Evolutionary conservation across 53 echinoderm and acorn worm species (phyloP).

Genomic region (Echinometra lucunter): DNA sequence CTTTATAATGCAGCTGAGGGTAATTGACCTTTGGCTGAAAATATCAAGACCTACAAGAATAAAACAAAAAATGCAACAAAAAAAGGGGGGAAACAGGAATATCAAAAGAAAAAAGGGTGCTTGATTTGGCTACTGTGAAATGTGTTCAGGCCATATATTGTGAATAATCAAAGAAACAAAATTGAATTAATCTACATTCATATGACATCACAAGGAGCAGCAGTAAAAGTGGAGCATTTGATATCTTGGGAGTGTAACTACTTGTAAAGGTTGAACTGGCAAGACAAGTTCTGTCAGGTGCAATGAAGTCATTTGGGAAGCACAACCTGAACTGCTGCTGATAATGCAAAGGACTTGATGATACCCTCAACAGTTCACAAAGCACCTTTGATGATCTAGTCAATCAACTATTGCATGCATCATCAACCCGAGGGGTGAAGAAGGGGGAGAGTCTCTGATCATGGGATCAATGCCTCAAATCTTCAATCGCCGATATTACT

Average conservation of each 20-base stretch:
- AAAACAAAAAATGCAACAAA: background rate
- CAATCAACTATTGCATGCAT: conserved; percentile 56
- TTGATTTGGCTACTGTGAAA: background rate
- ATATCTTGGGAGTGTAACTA: conserved; percentile 20
- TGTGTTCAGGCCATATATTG: background rate
- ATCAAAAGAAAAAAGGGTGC: background rate
- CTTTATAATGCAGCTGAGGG: background rate
- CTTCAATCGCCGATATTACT: background rate
- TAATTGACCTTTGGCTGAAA: background rate
- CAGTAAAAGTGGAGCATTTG: background rate
- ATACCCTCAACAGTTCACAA: background rate
- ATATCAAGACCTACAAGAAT: background rate
- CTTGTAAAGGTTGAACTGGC: conserved; percentile 20
- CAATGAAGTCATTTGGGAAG: conserved; percentile 21
- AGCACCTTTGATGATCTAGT: conserved; percentile 27
- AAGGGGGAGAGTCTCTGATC: background rate
- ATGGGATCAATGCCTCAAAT: conserved; percentile 24
- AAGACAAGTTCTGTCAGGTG: conserved; percentile 1
- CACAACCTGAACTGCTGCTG: conserved; percentile 15
- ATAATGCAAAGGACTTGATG: conserved; percentile 23
- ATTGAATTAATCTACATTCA: background rate
- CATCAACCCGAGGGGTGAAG: conserved; percentile 13
- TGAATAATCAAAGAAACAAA: background rate
- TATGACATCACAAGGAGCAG: background rate
- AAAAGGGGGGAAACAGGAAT: too few relatives aligned